Evolutionary conservation across 2,113 vertebrate species (phyloP).

Genomic region (Meleagris gallopavo): DNA sequence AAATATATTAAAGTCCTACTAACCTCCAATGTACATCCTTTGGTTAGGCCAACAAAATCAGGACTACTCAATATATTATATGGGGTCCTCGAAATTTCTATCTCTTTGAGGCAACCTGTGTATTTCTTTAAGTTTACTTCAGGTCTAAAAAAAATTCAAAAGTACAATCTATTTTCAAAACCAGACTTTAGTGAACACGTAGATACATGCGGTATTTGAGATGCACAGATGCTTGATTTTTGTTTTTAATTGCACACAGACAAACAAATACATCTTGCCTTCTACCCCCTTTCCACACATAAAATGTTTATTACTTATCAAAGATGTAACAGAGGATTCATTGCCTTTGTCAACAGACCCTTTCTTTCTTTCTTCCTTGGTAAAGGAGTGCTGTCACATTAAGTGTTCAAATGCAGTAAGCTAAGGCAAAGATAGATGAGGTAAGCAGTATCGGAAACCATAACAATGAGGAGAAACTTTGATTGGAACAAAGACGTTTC

Average conservation of each 20-base stretch:
- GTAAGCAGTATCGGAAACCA: neutral
- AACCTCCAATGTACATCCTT: conserved; percentile 94
- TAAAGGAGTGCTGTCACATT: neutral
- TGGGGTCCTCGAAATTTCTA: conserved; percentile 94
- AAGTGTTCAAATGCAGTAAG: neutral
- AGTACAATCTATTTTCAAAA: neutral
- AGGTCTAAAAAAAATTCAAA: conserved; percentile 79
- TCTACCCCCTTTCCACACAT: neutral
- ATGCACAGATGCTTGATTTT: neutral
- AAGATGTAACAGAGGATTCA: neutral
- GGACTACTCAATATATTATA: conserved; percentile 94
- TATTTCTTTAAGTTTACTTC: conserved; percentile 92
- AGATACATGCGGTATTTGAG: neutral
- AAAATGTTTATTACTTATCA: neutral
- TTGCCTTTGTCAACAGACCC: neutral
- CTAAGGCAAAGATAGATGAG: neutral
- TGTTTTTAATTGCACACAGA: neutral
- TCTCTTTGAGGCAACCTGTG: conserved; percentile 93
- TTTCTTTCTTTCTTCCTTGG: neutral
- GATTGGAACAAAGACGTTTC: neutral
- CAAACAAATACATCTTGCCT: neutral
- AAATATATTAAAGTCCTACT: conserved; percentile 25
- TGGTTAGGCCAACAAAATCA: conserved; percentile 93
- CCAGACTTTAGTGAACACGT: neutral
- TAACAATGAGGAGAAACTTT: neutral